phyloP scores from a whole-genome alignment of 2,888 invertebrate genomes.

The Phaonia tiefii region DNA sequence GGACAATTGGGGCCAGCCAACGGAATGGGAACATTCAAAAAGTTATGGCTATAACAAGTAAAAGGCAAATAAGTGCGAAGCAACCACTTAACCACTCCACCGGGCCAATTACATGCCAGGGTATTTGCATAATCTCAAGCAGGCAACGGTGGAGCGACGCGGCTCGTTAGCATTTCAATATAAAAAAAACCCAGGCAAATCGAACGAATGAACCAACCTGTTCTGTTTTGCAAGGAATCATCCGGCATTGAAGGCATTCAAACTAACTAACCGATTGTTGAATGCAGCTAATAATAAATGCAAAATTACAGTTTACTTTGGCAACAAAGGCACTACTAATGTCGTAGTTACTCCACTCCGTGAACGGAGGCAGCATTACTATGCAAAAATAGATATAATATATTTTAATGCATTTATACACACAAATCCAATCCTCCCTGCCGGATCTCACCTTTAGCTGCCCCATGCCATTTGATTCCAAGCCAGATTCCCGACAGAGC shows the following conservation, averaged over 20 bases:
- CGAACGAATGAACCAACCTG: background rate
- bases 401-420: background rate
- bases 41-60: conserved; percentile 2
- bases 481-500: background rate
- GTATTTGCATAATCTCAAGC: conserved; percentile 55
- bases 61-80: background rate
- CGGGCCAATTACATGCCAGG: conserved; percentile 48
- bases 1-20: background rate
- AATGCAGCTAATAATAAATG: conserved; percentile 50
- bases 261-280: conserved; percentile 11
- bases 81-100: conserved; percentile 28
- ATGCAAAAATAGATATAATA: conserved; percentile 28
- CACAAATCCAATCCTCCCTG: no score
- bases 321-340: conserved; percentile 12
- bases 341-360: background rate
- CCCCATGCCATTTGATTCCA: conserved; percentile 11
- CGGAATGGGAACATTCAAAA: background rate
- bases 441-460: background rate
- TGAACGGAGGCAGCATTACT: conserved; percentile 42
- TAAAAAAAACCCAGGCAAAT: background rate
- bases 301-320: conserved; percentile 31
- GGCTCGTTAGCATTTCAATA: no score
- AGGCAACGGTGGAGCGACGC: no score
- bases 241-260: conserved; percentile 1
- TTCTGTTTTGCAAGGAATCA: conserved; percentile 11